Evolutionary conservation across 2,888 invertebrate genomes (phyloP).

Genomic region (Toxonevra muliebris): DNA sequence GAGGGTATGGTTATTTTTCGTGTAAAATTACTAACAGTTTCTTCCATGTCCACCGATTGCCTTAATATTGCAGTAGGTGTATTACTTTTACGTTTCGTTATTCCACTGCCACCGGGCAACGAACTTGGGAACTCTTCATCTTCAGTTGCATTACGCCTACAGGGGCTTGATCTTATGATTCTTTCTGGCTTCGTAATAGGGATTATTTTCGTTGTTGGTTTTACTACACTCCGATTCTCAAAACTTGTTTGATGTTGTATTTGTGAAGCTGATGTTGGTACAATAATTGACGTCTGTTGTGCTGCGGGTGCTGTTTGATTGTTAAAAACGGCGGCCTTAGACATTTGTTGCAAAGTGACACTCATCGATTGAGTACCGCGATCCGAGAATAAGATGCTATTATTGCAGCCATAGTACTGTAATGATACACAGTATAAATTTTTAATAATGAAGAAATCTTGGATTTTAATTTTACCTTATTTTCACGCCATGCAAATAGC

Average conservation of each 20-base stretch:
- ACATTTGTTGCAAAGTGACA: not conserved
- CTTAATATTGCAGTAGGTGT: slow-evolving; percentile 21
- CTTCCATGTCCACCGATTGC: slow-evolving; percentile 10
- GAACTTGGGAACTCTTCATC: slow-evolving; percentile 22
- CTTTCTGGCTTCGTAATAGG: slow-evolving; percentile 16
- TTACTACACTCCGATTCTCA: not conserved
- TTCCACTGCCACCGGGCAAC: slow-evolving; percentile 14
- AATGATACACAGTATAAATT: no score
- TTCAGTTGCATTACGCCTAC: not conserved
- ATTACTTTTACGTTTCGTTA: slow-evolving; percentile 7
- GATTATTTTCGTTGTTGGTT: slow-evolving; percentile 12
- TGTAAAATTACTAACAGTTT: slow-evolving; percentile 12
- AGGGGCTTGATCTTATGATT: slow-evolving; percentile 7
- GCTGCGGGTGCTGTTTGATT: not conserved
- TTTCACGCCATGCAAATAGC: slow-evolving; percentile 40
- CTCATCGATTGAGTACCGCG: not conserved
- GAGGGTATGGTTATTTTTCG: slow-evolving; percentile 14
- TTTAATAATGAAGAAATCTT: not conserved
- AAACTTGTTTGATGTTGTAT: slow-evolving; percentile 1
- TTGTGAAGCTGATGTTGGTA: not conserved
- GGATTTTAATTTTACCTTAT: slow-evolving; percentile 33
- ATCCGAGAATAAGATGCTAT: no score
- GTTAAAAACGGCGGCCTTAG: slow-evolving; percentile 4
- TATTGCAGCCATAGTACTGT: no score
- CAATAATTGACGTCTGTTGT: not conserved